Evolutionary conservation across 2,113 vertebrate species (phyloP).

Genomic region (Neolamprologus variostigma): DNA sequence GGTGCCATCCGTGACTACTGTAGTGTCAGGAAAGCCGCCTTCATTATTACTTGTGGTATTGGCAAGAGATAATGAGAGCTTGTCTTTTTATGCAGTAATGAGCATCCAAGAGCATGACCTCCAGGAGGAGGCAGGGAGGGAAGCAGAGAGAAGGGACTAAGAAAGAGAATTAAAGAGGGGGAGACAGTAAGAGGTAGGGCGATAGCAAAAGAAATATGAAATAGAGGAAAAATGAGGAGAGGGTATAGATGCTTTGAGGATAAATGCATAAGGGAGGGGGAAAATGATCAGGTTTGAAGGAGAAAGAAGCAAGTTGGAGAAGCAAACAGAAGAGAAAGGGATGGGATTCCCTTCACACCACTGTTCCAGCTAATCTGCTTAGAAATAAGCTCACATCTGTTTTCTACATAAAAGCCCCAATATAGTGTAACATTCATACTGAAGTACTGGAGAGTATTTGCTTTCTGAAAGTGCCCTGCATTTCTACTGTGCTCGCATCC

Average conservation of each 20-base stretch:
- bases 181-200: neutral
- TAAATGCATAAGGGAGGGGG: neutral
- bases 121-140: neutral
- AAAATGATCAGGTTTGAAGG: neutral
- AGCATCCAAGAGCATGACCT: conserved; percentile 47
- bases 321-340: neutral
- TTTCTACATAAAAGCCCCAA: conserved; percentile 36
- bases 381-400: conserved; percentile 55
- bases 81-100: conserved; percentile 47
- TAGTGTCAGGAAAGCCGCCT: conserved; percentile 18
- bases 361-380: conserved; percentile 58
- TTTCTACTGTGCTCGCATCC: conserved; percentile 1
- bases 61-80: conserved; percentile 33
- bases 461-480: neutral
- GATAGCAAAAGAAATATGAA: neutral
- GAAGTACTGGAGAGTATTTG: conserved; percentile 14
- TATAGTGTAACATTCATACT: conserved; percentile 33
- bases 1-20: conserved; percentile 14
- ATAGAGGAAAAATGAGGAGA: neutral
- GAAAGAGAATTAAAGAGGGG: conserved; percentile 2
- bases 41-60: conserved; percentile 27
- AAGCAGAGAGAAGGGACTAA: neutral
- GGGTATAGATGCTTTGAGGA: neutral
- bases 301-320: neutral
- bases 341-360: conserved; percentile 50